Conservation (phyloP, 2,797 vertebrate species). For the Nyctibius grandis region DNA sequence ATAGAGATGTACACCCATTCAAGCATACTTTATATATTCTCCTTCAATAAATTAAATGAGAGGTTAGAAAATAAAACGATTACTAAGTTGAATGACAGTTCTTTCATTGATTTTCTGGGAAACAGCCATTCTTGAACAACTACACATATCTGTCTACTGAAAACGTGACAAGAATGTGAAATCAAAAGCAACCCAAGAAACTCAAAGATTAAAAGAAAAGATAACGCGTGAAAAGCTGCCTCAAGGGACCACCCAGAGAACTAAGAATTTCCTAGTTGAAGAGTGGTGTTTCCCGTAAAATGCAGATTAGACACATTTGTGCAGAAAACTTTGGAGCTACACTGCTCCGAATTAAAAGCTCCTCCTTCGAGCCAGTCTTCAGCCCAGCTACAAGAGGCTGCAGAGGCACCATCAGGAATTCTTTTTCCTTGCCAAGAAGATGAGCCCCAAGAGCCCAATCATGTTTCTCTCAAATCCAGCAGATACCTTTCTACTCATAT, state of each 20-base stretch:
- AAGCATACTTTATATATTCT: not conserved
- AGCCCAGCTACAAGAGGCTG: not conserved
- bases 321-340: not conserved
- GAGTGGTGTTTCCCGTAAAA: not conserved
- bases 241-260: not conserved
- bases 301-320: not conserved
- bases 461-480: not conserved
- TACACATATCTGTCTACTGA: not conserved
- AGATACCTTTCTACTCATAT: not conserved
- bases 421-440: not conserved
- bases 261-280: not conserved
- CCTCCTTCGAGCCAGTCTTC: not conserved
- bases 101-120: not conserved
- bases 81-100: not conserved
- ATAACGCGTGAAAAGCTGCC: not conserved
- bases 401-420: not conserved
- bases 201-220: not conserved
- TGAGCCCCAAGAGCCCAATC: not conserved
- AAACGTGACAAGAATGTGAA: not conserved
- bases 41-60: not conserved
- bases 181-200: not conserved
- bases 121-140: not conserved
- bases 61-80: not conserved
- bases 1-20: not conserved
- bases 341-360: not conserved